Evolutionary conservation across 2,888 invertebrate species (phyloP), one percentile per base, ranked within the genome.

Genomic region (Stegophylla sp.): DNA sequence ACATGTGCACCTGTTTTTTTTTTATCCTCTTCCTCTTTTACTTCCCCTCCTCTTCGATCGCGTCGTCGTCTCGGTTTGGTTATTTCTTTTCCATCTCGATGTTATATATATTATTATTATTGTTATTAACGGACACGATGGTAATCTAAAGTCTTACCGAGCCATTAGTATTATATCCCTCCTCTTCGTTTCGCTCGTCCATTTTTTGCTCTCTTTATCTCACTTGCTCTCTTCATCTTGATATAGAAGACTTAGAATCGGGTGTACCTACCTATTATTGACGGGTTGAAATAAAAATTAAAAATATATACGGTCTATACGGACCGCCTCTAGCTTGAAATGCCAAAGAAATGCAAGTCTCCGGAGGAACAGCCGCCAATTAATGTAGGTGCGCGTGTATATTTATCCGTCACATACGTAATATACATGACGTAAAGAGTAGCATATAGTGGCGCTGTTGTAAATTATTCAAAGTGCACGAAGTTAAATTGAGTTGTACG

Each of bases 1-100:
- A 67, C 77, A 59, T 69, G 77, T 79, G 69, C 79, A 71, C 79
- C 79, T 71, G 79, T 79, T 79, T 79, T 77, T 23, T 48, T n/a
- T 17, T 59, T 59, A 17, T 73, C 43, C 3, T 20, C 56, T 41
- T 23, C 56, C 41, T 51, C 67, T 76, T 69, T 56, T 45, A 66
- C 28, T 43, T 61, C 34, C 53, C 69, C 69, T 59, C 17, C 59
- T 34, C 61, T 48, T 12, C 45, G 1, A 28, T 45, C 1, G 23
- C 51, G 45, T 73, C 17, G 45, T 28, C 23, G 74, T 51, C 64
- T 26, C 26, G 75, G 66, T 66, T 76, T 34, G 34, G 34, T 34
- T 76, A 66, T 76, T 75, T 64, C 63, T 63, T 75, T 64, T 51
- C 51, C 63, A 56, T 67, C n/a, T 76, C 67, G 28, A 69, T 69